phyloP scores from a whole-genome alignment of 2,888 invertebrate genomes.

The Andrena bicolor region DNA sequence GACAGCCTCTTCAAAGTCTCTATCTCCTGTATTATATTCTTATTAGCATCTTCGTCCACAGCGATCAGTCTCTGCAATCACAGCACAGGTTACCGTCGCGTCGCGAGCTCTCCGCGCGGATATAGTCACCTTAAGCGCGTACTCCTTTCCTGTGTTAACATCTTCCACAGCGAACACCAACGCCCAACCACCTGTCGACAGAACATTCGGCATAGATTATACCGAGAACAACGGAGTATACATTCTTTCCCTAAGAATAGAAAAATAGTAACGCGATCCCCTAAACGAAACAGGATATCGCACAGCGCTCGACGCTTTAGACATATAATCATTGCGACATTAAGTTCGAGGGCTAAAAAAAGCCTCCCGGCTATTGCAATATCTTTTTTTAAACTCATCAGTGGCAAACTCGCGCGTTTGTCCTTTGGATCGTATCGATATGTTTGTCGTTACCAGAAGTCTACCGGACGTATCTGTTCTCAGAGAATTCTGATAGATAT shows the following conservation, averaged over 20 bases:
- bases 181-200: slow-evolving; percentile 95
- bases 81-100: not conserved
- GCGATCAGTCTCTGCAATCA: slow-evolving; percentile 90
- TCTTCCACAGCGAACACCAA: slow-evolving; percentile 98
- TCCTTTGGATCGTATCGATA: not conserved
- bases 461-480: not conserved
- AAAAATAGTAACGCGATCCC: not conserved
- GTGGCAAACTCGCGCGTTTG: not conserved
- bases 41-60: slow-evolving; percentile 92
- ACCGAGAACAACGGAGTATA: slow-evolving; percentile 40
- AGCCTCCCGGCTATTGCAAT: not conserved
- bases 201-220: slow-evolving; percentile 61
- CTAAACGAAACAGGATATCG: not conserved
- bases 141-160: slow-evolving; percentile 93
- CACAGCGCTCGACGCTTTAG: not conserved
- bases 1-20: slow-evolving; percentile 94
- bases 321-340: not conserved
- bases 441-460: not conserved
- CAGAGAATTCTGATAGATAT: not conserved
- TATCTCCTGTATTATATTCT: slow-evolving; percentile 93
- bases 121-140: slow-evolving; percentile 92
- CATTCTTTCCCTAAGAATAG: not conserved
- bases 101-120: slow-evolving; percentile 27
- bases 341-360: not conserved
- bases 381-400: not conserved